A percentile compares a stretch with the other conserved stretches of the same genome.
Evolutionary conservation across 2,888 invertebrate genomes (phyloP).

Genomic region (Sphaerophoria taeniata): DNA sequence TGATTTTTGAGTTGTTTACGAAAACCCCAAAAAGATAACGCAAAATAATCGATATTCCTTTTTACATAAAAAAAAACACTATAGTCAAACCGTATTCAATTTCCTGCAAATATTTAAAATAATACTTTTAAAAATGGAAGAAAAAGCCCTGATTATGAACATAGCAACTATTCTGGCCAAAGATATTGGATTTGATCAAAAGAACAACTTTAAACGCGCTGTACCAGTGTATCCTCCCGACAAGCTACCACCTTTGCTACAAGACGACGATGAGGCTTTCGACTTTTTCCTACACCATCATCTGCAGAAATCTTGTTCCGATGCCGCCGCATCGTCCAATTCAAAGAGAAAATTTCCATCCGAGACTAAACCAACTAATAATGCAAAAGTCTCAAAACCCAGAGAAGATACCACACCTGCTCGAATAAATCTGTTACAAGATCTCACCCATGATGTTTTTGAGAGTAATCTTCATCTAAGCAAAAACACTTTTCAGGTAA

Average conservation of each 20-base stretch:
- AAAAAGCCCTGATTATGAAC: slow-evolving; percentile 80
- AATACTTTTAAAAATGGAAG: slow-evolving; percentile 75
- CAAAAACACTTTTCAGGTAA: slow-evolving; percentile 79
- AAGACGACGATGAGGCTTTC: slow-evolving; percentile 77
- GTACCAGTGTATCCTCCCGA: slow-evolving; percentile 41
- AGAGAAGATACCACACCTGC: slow-evolving; percentile 71
- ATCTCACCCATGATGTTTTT: slow-evolving; percentile 78
- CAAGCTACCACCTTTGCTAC: slow-evolving; percentile 72
- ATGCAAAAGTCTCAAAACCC: not conserved
- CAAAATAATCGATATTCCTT: no score
- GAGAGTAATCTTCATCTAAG: slow-evolving; percentile 80
- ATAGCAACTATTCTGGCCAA: slow-evolving; percentile 81
- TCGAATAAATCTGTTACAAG: slow-evolving; percentile 79
- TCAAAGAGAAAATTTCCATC: slow-evolving; percentile 38
- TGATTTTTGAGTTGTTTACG: no score
- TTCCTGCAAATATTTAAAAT: not conserved
- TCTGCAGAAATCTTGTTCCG: slow-evolving; percentile 20
- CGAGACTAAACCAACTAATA: slow-evolving; percentile 62
- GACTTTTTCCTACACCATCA: slow-evolving; percentile 75
- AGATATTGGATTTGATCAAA: slow-evolving; percentile 79
- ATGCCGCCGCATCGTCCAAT: not conserved
- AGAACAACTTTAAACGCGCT: slow-evolving; percentile 67
- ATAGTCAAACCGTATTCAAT: not conserved
- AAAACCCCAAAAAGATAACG: no score
- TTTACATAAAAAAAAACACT: not conserved